Conservation (phyloP, 2,888 invertebrate species). For the Capitulum mitella region DNA sequence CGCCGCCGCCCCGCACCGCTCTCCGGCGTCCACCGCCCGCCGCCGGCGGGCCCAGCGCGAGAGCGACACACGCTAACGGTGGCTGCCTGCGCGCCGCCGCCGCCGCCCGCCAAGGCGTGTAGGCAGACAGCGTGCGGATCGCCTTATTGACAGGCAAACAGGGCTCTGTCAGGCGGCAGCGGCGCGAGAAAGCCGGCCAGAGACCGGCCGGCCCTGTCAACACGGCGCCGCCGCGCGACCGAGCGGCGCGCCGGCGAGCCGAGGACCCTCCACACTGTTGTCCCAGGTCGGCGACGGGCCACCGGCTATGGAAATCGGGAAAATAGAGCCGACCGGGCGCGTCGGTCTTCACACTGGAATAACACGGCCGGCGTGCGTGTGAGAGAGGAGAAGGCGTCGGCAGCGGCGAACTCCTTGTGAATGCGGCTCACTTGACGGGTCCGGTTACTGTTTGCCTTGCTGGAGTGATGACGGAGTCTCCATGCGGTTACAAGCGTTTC, state of each 20-base stretch:
- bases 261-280: neutral
- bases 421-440: too few species aligned
- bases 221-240: neutral
- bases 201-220: neutral
- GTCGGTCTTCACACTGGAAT: neutral
- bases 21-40: neutral
- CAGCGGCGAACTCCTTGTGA: too few species aligned
- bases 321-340: neutral
- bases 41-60: too few species aligned
- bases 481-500: too few species aligned
- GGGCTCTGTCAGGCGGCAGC: neutral
- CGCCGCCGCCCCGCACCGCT: neutral
- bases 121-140: too few species aligned
- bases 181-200: neutral
- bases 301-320: neutral
- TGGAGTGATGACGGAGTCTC: too few species aligned
- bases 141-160: slow-evolving; percentile 12
- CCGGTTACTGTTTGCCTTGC: too few species aligned
- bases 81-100: too few species aligned
- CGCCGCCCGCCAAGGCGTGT: too few species aligned
- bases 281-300: neutral
- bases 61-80: too few species aligned
- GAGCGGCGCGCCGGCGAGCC: neutral
- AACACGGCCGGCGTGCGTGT: neutral
- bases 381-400: too few species aligned